Evolutionary conservation across 2,888 invertebrate genomes (phyloP), one percentile per base, ranked within the genome.

Genomic region (Nomada ruficornis): DNA sequence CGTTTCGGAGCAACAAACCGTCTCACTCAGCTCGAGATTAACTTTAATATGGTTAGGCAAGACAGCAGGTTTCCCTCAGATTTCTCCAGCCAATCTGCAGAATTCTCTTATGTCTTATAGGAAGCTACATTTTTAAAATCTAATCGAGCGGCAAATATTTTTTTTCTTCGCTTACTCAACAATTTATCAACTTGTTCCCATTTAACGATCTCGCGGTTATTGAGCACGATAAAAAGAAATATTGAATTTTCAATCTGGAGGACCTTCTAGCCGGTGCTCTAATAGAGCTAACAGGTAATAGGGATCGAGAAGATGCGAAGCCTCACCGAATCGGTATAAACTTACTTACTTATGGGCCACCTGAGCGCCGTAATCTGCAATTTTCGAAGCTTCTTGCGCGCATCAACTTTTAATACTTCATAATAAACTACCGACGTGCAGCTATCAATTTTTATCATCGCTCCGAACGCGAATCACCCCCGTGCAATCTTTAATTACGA

Each of bases 251-350:
- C 20, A 23, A 10, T 1, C 3, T 2, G 18, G 11, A 18, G 26
- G 50, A 47, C 2, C 15, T 15, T 18, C 5, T 9, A 23, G 62
- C 18, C 15, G 20, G 18, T n/a, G 7, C 26, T n/a, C 18, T 42
- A 52, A 70, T 57, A 18, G 23, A 64, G 36, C 0, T 47, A 47
- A 47, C 5, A 29, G 13, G 15, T 62, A 13, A 26, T 18, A 36
- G 63, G 13, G 2, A 20, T 3, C 23, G 2, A 7, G 15, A 44
- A 18, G 52, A 65, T 20, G 42, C 15, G 57, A 52, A 11, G 26
- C 50, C 20, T 5, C 20, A 42, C 29, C n/a, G 59, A 65, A 71
- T 65, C 44, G 71, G 50, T 54, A 50, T 15, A 59, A 70, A 60
- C 44, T 71, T 60, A 50, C 29, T 65, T 54, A 42, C 29, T 71